phyloP scores from a whole-genome alignment of 2,113 vertebrate species.

The Emydocephalus ijimae region DNA sequence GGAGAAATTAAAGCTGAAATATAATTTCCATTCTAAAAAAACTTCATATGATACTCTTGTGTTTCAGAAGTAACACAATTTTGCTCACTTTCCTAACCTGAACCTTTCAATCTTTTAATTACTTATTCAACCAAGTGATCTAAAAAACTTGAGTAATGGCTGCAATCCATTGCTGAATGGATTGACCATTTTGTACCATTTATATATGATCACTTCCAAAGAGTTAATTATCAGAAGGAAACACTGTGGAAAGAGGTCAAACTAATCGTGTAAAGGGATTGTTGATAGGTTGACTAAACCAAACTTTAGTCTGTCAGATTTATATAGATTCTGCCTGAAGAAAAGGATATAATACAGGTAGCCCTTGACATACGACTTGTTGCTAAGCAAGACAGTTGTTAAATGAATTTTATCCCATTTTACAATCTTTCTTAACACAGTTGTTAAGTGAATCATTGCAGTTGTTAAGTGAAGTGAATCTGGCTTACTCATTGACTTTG shows the following conservation, averaged over 20 bases:
- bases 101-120: background rate
- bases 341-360: background rate
- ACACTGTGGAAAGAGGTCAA: background rate
- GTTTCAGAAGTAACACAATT: background rate
- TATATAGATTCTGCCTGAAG: background rate
- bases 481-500: background rate
- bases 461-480: background rate
- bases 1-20: background rate
- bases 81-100: background rate
- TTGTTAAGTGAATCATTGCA: too few species aligned
- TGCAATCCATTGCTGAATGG: background rate
- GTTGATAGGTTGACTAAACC: background rate
- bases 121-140: background rate
- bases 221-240: background rate
- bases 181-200: background rate
- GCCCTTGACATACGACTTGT: background rate
- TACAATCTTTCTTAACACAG: too few species aligned
- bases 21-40: background rate
- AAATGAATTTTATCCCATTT: too few species aligned
- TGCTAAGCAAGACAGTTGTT: background rate
- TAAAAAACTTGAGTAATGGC: background rate
- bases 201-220: background rate
- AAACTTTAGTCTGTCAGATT: background rate
- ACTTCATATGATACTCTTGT: background rate
- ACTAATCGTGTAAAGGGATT: background rate